phyloP scores from a whole-genome alignment of 2,113 vertebrate species.

The Anguilla japonica region DNA sequence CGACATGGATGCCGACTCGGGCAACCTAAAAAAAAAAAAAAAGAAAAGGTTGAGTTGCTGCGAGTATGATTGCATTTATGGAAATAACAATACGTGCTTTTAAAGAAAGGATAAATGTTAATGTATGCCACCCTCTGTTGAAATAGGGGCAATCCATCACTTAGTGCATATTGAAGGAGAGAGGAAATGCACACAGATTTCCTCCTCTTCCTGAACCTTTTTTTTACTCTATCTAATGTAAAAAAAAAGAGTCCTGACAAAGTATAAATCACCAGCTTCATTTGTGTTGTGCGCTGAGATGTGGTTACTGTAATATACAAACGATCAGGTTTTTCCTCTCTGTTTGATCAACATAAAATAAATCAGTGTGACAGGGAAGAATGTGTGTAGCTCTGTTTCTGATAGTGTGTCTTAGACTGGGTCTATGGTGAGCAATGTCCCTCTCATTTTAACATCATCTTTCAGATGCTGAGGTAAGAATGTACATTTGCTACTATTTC shows the following conservation, averaged over 20 bases:
- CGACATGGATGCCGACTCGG: constrained; percentile 39
- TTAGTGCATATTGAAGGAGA: constrained; percentile 19
- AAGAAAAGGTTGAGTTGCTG: constrained; percentile 9
- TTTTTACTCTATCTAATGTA: not conserved
- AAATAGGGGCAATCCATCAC: constrained; percentile 56
- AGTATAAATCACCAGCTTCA: constrained; percentile 43
- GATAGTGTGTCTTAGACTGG: constrained; percentile 12
- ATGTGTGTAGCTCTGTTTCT: constrained; percentile 15
- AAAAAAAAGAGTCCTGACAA: constrained; percentile 26
- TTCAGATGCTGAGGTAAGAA: constrained; percentile 24
- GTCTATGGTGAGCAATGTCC: constrained; percentile 30
- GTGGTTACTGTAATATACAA: constrained; percentile 33
- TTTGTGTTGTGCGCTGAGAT: constrained; percentile 32
- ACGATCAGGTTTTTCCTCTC: constrained; percentile 43
- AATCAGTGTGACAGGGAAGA: constrained; percentile 37
- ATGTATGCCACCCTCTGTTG: constrained; percentile 41
- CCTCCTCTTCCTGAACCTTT: not conserved
- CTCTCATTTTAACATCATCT: constrained; percentile 33
- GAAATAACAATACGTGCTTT: constrained; percentile 51
- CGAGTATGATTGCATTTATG: constrained; percentile 54
- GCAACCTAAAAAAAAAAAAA: constrained; percentile 28
- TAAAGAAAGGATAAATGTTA: constrained; percentile 54
- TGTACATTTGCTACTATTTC: constrained; percentile 21
- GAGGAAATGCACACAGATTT: constrained; percentile 7
- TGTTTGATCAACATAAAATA: constrained; percentile 45